Conservation (phyloP, 2,888 invertebrate species). For the Idaea straminata region DNA sequence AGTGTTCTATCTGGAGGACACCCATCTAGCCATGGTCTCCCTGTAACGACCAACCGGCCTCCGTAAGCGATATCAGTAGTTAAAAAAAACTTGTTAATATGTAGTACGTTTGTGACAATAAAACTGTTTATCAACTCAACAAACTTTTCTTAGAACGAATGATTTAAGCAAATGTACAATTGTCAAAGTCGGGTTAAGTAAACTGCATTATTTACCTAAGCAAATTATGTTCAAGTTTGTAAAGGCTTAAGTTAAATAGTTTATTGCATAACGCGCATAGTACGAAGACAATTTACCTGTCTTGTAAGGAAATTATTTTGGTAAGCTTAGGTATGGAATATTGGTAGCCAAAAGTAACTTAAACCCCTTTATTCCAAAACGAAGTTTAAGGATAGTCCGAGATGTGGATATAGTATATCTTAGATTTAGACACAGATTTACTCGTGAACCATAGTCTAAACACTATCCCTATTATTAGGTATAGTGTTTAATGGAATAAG, state of each 20-base stretch:
- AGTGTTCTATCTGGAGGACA: too few relatives aligned
- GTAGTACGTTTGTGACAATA: not conserved
- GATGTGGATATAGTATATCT: too few relatives aligned
- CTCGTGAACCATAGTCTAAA: too few relatives aligned
- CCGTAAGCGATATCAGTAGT: not conserved
- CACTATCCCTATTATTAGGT: too few relatives aligned
- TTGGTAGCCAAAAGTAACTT: too few relatives aligned
- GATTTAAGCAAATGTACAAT: constrained; percentile 49
- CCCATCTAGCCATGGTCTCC: too few relatives aligned
- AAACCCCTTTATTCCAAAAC: too few relatives aligned
- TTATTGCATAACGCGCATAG: constrained; percentile 39
- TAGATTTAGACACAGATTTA: too few relatives aligned
- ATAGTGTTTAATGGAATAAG: too few relatives aligned
- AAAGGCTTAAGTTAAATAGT: constrained; percentile 36
- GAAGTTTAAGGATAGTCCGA: too few relatives aligned
- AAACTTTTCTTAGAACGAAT: constrained; percentile 23
- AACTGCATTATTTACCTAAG: constrained; percentile 45
- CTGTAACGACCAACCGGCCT: too few relatives aligned
- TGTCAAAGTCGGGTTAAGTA: constrained; percentile 51
- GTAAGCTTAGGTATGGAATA: not conserved
- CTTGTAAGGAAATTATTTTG: not conserved
- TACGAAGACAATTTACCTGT: constrained; percentile 10
- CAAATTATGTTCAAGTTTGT: constrained; percentile 47
- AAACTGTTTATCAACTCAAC: not conserved
- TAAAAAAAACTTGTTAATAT: constrained; percentile 7